These are phyloP conservation scores for Ptychoptera contaminata DNA, from an alignment of 2,888 invertebrate genomes.

Conservation along the genomic window DNA sequence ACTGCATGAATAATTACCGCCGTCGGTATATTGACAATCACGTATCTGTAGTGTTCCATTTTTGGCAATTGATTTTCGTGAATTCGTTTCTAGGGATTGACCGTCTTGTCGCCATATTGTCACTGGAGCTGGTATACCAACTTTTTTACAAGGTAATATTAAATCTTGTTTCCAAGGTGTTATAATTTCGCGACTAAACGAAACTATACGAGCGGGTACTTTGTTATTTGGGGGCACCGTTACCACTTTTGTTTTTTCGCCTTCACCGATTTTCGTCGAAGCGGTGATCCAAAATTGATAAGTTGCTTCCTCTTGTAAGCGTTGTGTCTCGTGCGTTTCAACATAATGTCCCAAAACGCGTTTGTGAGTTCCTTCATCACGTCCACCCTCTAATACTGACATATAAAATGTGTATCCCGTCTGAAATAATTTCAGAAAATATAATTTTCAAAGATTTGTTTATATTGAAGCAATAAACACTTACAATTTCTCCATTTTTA, in stretches of 20 bases:
- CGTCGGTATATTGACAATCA: constrained; percentile 62
- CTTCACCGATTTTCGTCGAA: constrained; percentile 70
- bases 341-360: constrained; percentile 52
- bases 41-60: constrained; percentile 63
- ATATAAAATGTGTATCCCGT: constrained; percentile 67
- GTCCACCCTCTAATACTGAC: constrained; percentile 61
- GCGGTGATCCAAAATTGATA: constrained; percentile 60
- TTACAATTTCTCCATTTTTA: constrained; percentile 67
- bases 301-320: constrained; percentile 54
- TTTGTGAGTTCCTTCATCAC: constrained; percentile 64
- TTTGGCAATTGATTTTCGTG: constrained; percentile 45
- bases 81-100: constrained; percentile 51
- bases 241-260: constrained; percentile 61
- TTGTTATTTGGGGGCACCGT: constrained; percentile 59
- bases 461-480: constrained; percentile 9
- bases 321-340: constrained; percentile 52
- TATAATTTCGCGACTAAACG: constrained; percentile 63
- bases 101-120: constrained; percentile 68
- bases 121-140: constrained; percentile 64
- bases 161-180: constrained; percentile 82
- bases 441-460: background rate
- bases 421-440: constrained; percentile 8
- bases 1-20: constrained; percentile 78
- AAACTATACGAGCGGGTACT: constrained; percentile 78
- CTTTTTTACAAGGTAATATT: constrained; percentile 65